These are phyloP conservation scores for Boulengeromyrus knoepffleri DNA, from an alignment of 2,113 vertebrate genomes.

Conservation along the genomic window DNA sequence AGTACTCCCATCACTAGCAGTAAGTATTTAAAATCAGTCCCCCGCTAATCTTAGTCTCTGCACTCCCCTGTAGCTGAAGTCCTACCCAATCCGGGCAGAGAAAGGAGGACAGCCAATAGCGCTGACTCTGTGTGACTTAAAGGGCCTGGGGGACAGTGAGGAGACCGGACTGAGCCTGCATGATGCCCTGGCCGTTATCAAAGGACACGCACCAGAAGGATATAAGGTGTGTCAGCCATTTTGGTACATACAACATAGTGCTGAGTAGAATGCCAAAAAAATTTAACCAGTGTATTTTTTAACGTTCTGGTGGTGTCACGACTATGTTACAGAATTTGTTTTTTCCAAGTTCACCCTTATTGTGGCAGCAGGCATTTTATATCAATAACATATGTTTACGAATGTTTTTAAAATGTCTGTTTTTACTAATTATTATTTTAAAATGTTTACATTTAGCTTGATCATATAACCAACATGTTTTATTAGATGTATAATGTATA, in stretches of 20 bases:
- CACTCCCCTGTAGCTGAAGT: constrained; percentile 17
- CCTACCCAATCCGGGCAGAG: constrained; percentile 11
- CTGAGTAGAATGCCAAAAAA: too few species aligned
- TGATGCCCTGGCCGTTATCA: constrained; percentile 20
- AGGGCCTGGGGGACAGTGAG: constrained; percentile 11
- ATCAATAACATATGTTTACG: too few species aligned
- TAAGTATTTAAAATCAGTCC: background rate
- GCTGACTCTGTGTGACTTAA: constrained; percentile 26
- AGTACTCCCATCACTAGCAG: background rate
- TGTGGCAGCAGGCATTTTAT: too few species aligned
- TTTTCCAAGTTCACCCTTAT: too few species aligned
- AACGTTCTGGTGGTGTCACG: too few species aligned
- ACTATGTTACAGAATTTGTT: too few species aligned
- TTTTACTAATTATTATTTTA: too few species aligned
- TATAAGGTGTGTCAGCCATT: constrained; percentile 23
- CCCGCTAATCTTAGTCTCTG: background rate
- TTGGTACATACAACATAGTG: background rate
- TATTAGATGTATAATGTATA: too few species aligned
- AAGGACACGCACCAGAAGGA: constrained; percentile 29
- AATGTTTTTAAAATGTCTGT: too few species aligned
- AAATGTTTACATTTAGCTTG: too few species aligned
- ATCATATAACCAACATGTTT: too few species aligned
- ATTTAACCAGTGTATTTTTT: too few species aligned
- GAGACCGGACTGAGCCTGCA: constrained; percentile 12
- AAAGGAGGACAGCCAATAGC: background rate